Percentiles rank a stretch among this genome's conserved stretches.
These are phyloP conservation scores for Pseudorectes ferrugineus DNA, from an alignment of 2,113 vertebrate species.

Conservation along the genomic window DNA sequence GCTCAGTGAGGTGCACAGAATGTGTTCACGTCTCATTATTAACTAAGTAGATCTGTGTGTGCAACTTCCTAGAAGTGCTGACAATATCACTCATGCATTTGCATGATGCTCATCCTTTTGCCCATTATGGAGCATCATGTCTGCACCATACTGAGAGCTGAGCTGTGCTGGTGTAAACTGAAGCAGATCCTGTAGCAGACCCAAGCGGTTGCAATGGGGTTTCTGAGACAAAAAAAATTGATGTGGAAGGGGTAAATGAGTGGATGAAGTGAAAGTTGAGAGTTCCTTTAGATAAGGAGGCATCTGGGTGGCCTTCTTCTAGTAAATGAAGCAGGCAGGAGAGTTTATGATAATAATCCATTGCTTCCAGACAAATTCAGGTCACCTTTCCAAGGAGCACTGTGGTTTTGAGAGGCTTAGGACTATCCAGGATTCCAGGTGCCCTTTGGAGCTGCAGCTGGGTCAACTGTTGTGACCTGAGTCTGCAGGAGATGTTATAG, in stretches of 20 bases:
- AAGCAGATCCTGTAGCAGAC: background rate
- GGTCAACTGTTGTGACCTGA: background rate
- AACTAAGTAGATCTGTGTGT: conserved; percentile 47
- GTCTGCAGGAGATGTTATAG: background rate
- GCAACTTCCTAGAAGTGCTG: conserved; percentile 27
- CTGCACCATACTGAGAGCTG: background rate
- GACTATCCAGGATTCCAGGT: background rate
- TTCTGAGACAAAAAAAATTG: background rate
- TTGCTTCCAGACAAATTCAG: background rate
- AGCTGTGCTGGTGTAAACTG: background rate
- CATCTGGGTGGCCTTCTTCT: background rate
- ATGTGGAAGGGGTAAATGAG: background rate
- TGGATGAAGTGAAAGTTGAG: background rate
- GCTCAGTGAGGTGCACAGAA: conserved; percentile 70
- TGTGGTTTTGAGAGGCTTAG: background rate
- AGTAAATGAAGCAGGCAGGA: background rate
- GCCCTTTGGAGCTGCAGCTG: background rate
- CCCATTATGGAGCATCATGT: background rate
- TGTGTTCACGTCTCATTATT: conserved; percentile 70
- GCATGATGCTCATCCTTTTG: conserved; percentile 8
- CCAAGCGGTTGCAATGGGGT: background rate
- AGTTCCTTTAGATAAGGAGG: background rate
- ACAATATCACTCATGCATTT: conserved; percentile 15
- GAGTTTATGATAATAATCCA: background rate
- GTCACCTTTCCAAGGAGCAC: background rate